Base-by-base conservation (phyloP, 30 jellyfish, hydroid and myxozoan species). In the Morbakka virulenta region DNA sequence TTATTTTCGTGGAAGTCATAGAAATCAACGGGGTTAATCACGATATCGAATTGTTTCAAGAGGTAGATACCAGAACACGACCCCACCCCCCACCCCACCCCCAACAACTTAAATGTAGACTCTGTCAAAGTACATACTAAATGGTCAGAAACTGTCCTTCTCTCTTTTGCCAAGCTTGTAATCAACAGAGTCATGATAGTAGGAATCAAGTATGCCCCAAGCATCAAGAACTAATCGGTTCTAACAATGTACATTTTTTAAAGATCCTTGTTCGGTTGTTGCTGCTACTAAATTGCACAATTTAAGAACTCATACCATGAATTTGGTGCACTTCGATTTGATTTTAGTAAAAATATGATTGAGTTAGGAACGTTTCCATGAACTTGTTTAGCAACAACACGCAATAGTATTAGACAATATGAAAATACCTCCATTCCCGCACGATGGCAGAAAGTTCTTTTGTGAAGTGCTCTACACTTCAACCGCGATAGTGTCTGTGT, bases 101-200 rank as follows among this genome's bases (percentile, higher is more conserved):
- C n/a, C n/a, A n/a, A n/a, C n/a, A n/a, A n/a, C n/a, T n/a, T n/a
- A 72, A 82, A 48, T 82, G 94, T 49, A 52, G 82, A 57, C 64
- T 30, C 1, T 81, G 93, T 41, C 52, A 81, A 29, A 70, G 85
- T 31, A 49, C 85, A 26, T 4, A 67, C 69, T 61, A 76, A 68
- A 68, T 81, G 53, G 26, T 65, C 70, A 4, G 23, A 64, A 20
- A 27, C 28, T 50, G 80, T 70, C 93, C 93, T 2, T 1, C 90
- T 1, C 66, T 86, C 47, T 82, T 82, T 72, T 82, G 87, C 70
- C 86, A 82, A 72, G 94, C 94, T 61, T 82, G 87, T 72, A 87
- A 79, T 14, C 84, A 80, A 52, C 82, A 41, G 23, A 35, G 82
- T 41, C 82, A 69, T 69, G 82, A 69, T 20, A 69, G 82, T 23